These are phyloP conservation scores for Euproctis similis DNA, from an alignment of 2,888 invertebrate species.

Conservation along the genomic window DNA sequence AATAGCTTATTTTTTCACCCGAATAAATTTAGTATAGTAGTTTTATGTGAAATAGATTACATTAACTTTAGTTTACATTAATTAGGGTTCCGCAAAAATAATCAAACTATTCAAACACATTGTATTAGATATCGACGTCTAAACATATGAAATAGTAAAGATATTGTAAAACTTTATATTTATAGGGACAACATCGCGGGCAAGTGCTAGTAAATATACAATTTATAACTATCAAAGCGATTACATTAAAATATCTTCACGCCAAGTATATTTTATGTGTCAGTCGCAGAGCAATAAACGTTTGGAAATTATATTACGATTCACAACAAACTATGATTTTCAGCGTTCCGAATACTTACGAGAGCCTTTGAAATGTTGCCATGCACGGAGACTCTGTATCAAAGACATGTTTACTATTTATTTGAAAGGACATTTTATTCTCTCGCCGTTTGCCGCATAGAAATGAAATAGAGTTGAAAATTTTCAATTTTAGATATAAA, in stretches of 20 bases:
- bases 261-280: constrained; percentile 28
- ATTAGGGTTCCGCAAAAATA: no score
- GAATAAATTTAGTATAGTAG: no score
- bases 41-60: no score
- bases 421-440: constrained; percentile 9
- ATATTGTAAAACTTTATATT: no score
- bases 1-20: no score
- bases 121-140: no score
- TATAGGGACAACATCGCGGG: no score
- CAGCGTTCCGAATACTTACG: constrained; percentile 23
- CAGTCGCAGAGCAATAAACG: constrained; percentile 21
- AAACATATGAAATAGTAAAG: no score
- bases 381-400: constrained; percentile 2
- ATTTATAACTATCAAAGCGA: constrained; percentile 38
- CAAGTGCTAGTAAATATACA: no score
- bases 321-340: constrained; percentile 14
- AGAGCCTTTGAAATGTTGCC: constrained; percentile 13
- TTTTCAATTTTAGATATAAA: background rate
- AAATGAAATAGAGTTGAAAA: background rate
- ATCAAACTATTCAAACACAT: no score
- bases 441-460: background rate
- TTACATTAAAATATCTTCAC: constrained; percentile 31
- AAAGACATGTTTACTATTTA: constrained; percentile 12
- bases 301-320: constrained; percentile 27
- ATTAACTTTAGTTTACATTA: no score